A percentile compares a stretch with the other conserved stretches of the same genome.
Conservation (phyloP, 2,888 invertebrate genomes). For the Suillia variegata region DNA sequence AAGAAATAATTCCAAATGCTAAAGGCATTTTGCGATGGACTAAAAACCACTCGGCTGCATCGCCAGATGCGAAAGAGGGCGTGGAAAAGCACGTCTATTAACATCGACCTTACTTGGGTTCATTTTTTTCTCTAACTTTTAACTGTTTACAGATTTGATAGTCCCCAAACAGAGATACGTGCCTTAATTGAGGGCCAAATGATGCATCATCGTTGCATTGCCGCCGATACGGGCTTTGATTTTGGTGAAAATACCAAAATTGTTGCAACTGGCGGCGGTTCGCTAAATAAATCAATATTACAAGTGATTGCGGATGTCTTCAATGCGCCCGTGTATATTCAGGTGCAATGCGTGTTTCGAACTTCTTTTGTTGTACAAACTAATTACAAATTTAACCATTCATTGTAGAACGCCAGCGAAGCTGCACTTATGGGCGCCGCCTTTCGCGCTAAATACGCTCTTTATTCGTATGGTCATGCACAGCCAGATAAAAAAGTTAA, state of each 20-base stretch:
- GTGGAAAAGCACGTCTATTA: conserved; percentile 45
- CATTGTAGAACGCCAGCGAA: conserved; percentile 75
- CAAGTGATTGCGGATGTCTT: conserved; percentile 94
- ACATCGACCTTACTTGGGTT: background rate
- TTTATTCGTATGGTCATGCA: conserved; percentile 50
- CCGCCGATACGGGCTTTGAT: conserved; percentile 79
- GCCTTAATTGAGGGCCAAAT: conserved; percentile 94
- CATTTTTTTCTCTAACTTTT: background rate
- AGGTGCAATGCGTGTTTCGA: conserved; percentile 67
- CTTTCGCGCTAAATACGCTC: conserved; percentile 70
- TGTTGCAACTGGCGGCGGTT: conserved; percentile 93
- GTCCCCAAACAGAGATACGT: conserved; percentile 80
- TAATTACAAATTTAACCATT: background rate
- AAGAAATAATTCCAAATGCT: conserved; percentile 71
- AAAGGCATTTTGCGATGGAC: conserved; percentile 72
- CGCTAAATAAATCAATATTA: conserved; percentile 80
- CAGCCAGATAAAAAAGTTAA: no score
- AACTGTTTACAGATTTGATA: conserved; percentile 45
- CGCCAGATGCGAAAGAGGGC: conserved; percentile 48
- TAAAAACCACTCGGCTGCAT: conserved; percentile 63
- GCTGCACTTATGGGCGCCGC: conserved; percentile 87
- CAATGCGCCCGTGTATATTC: conserved; percentile 86
- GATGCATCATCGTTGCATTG: conserved; percentile 79
- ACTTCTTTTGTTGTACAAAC: background rate
- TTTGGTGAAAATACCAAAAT: conserved; percentile 73